Base-by-base conservation (phyloP, 2,797 vertebrate species). In the Hyperoplus immaculatus region DNA sequence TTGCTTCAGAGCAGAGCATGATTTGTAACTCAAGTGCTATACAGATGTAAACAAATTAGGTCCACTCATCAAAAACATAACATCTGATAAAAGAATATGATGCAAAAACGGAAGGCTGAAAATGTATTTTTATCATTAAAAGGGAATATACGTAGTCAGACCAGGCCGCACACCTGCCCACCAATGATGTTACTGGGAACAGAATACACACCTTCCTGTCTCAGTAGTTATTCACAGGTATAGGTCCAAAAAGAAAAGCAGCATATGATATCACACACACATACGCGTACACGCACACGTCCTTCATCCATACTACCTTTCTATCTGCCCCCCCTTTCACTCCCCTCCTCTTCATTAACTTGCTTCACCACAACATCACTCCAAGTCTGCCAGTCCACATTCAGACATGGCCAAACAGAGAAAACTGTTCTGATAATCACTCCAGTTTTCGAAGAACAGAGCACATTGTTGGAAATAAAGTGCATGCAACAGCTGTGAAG, bases 381-480 rank as follows among this genome's bases (percentile, higher is more conserved):
- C 49, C 18, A 49, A 38, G 36, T 38, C 36, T 65, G 50, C 56
- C 51, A 54, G 39, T 43, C 60, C 60, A 43, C 67, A 55, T 79
- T 71, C 16, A 78, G 54, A 75, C 49, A 29, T 13, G 9, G 75
- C 62, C 59, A 66, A 56, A 61, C 58, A 56, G 38, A 69, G 36
- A 63, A 21, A 63, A 54, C 1, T 8, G 16, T 29, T 53, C 36
- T 50, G 61, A 59, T 54, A 59, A 72, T 71, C 51, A 69, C 18
- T 43, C 12, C 29, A 18, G 4, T 39, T 47, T 64, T 66, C 69
- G 46, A 72, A 80, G 16, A 82, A 47, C 4, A 11, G 53, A 56
- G 53, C 46, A 60, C 55, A 21, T 69, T 69, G 62, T 29, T 72
- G 65, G 78, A 75, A 77, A 87, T 75, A 77, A 70, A 87, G 53